phyloP scores from a whole-genome alignment of 2,888 invertebrate species.

The Pristionchus japonicus region DNA sequence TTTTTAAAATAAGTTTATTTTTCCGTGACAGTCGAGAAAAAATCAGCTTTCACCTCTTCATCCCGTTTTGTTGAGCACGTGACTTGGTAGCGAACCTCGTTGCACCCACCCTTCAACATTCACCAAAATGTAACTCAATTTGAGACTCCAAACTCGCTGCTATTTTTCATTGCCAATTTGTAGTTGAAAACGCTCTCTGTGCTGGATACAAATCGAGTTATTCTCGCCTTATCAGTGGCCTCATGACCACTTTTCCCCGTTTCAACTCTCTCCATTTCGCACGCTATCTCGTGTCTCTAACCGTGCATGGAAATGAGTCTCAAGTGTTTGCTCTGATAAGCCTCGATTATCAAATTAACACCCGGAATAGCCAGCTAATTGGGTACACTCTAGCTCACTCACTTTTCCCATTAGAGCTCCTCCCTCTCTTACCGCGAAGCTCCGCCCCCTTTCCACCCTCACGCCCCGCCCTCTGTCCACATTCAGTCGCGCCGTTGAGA shows the following conservation, averaged over 20 bases:
- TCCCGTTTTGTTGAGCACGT: too few relatives aligned
- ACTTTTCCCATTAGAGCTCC: background rate
- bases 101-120: too few relatives aligned
- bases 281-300: too few relatives aligned
- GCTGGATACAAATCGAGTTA: background rate
- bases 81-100: too few relatives aligned
- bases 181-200: background rate
- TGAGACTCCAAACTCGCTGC: background rate
- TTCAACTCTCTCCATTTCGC: too few relatives aligned
- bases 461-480: background rate
- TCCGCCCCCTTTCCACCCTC: slow-evolving; percentile 10
- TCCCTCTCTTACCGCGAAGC: background rate
- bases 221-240: background rate
- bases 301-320: background rate
- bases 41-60: too few relatives aligned
- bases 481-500: background rate
- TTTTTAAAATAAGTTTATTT: too few relatives aligned
- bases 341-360: background rate
- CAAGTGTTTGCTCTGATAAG: background rate
- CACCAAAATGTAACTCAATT: background rate
- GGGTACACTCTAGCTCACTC: background rate
- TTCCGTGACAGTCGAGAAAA: too few relatives aligned
- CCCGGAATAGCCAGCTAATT: slow-evolving; percentile 1
- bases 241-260: background rate
- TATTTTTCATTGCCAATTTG: background rate